Base-by-base conservation (phyloP, 1,140 invertebrate genomes). In the Drosophila subpulchrella region DNA sequence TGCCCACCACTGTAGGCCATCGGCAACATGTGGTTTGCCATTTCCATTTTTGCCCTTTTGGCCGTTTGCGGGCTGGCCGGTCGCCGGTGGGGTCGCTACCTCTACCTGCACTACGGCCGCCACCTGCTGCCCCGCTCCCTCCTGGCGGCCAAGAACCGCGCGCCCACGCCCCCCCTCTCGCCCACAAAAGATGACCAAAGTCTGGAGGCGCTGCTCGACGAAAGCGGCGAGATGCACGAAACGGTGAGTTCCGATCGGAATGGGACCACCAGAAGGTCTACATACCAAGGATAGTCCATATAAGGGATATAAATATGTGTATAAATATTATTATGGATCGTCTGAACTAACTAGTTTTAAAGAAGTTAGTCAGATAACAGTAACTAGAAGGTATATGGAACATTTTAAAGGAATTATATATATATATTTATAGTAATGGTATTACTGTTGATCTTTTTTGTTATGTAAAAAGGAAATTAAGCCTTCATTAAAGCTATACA, bases 221-320 rank as follows among this genome's bases (percentile, higher is more conserved):
- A 91, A 56, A 90, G 90, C 63, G 77, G 91, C 15, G 91, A 92
- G 70, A 92, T 92, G 91, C 91, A 92, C 27, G 91, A 92, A 88
- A 92, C 91, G 91, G 91, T 92, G 85, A 92, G 91, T 83, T 54
- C 32, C 6, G 27, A 36, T 13, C n/a, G 48, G n/a, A 8, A 7
- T 0, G 39, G 34, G n/a, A 34, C 17, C 15, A 1, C 30, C 30
- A 32, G 6, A 32, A 32, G 30, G 30, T 7, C 6, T 7, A 1
- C 6, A 32, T 7, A 32, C 30, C 30, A 30, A 30, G 30, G 30
- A 30, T 30, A 30, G 30, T 8, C 32, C 32, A 32, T 32, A 1
- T 1, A 32, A 7, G 6, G 32, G 32, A 32, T 2, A 20, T n/a
- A n/a, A n/a, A n/a, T 20, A 20, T 20, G 2, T 20, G 20, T 20